These are phyloP conservation scores for Struthio camelus DNA, from an alignment of 2,113 vertebrate species.

Conservation along the genomic window DNA sequence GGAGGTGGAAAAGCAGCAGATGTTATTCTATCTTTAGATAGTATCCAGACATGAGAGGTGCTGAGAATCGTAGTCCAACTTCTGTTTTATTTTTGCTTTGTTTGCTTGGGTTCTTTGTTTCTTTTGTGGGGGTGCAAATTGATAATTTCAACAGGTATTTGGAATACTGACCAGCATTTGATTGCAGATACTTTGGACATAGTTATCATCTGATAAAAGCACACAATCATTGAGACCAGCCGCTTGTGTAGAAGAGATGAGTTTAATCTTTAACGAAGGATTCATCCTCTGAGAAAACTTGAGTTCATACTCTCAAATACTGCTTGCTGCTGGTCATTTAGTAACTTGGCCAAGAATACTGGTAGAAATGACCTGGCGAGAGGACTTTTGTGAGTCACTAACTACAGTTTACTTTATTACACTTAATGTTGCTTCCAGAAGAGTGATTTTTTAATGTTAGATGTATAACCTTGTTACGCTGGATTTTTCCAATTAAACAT, in stretches of 20 bases:
- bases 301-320: background rate
- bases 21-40: background rate
- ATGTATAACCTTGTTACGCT: background rate
- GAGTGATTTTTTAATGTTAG: background rate
- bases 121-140: background rate
- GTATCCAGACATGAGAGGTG: background rate
- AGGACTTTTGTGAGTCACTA: background rate
- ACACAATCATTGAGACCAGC: background rate
- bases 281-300: background rate
- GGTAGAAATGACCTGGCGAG: background rate
- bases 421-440: background rate
- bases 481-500: slow-evolving; percentile 1
- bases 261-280: background rate
- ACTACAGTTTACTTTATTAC: background rate
- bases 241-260: background rate
- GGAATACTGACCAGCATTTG: background rate
- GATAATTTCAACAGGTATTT: background rate
- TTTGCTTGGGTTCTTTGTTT: background rate
- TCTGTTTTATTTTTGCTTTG: background rate
- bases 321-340: background rate
- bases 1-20: background rate
- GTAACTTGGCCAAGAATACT: background rate
- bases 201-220: background rate
- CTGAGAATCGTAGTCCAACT: background rate
- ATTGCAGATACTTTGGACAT: background rate